These are phyloP conservation scores for Phengaris alcon DNA, from an alignment of 2,888 invertebrate species.

Conservation along the genomic window DNA sequence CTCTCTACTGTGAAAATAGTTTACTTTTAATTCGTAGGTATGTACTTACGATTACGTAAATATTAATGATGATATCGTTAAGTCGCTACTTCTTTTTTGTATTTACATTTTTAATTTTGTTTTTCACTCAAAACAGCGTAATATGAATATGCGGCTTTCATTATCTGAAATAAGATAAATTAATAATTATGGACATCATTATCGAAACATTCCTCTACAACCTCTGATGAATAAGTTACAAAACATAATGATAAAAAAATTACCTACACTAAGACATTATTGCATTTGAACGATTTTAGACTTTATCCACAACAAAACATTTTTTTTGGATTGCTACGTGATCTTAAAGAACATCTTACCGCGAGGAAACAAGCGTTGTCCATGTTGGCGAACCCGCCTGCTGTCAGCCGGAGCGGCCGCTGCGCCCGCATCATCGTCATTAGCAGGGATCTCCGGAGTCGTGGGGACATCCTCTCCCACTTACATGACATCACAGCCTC, in stretches of 20 bases:
- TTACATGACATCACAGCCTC: slow-evolving; percentile 63
- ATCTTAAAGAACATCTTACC: slow-evolving; percentile 43
- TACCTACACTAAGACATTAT: neutral
- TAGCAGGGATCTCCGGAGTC: slow-evolving; percentile 52
- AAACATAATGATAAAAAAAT: no score
- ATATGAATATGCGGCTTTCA: slow-evolving; percentile 68
- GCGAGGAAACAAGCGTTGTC: slow-evolving; percentile 69
- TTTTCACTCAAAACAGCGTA: slow-evolving; percentile 62
- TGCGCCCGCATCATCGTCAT: slow-evolving; percentile 69
- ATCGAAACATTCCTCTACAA: neutral
- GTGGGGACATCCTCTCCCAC: slow-evolving; percentile 63
- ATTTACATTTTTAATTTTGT: slow-evolving; percentile 44
- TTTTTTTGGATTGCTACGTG: neutral
- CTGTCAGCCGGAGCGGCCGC: slow-evolving; percentile 62
- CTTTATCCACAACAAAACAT: no score
- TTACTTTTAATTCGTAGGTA: no score
- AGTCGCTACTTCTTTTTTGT: neutral
- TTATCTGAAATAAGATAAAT: slow-evolving; percentile 58
- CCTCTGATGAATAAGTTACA: neutral
- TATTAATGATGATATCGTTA: neutral
- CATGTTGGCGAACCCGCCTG: slow-evolving; percentile 71
- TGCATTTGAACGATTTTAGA: no score
- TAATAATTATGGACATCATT: neutral
- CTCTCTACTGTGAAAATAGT: no score
- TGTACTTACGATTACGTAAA: neutral